phyloP scores from a whole-genome alignment of 2,113 vertebrate species.

The Hippotragus niger region DNA sequence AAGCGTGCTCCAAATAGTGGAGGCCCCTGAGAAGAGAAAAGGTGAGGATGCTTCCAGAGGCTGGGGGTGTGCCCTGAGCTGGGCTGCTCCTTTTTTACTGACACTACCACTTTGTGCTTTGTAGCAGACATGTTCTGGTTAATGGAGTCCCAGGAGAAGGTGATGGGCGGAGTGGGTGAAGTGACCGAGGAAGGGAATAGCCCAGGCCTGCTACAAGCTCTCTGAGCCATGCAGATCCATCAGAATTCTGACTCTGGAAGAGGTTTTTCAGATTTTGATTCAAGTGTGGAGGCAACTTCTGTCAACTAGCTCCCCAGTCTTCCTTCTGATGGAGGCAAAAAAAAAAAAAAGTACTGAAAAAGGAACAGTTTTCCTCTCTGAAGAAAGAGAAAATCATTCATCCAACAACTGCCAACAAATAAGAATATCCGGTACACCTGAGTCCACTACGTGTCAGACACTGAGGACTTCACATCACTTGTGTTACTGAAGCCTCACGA shows the following conservation, averaged over 20 bases:
- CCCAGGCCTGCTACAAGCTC: neutral
- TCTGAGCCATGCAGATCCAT: neutral
- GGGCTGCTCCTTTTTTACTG: neutral
- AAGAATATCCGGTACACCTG: neutral
- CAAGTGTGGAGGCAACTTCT: neutral
- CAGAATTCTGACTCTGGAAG: neutral
- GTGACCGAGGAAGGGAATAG: neutral
- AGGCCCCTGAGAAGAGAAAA: neutral
- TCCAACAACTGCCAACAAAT: neutral
- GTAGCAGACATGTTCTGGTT: neutral
- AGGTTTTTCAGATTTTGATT: neutral
- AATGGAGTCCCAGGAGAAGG: neutral
- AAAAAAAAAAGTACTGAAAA: neutral
- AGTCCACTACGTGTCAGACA: neutral
- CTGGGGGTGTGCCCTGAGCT: neutral
- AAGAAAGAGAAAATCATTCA: neutral
- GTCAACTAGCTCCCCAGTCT: neutral
- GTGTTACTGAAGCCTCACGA: neutral
- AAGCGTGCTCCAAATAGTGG: neutral
- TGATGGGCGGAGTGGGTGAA: neutral
- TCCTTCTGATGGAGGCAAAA: neutral
- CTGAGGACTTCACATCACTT: neutral
- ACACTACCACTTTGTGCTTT: neutral
- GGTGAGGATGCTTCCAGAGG: neutral
- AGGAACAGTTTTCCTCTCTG: neutral